Evolutionary conservation across 2,797 vertebrate genomes (phyloP).

Genomic region (Girardinus metallicus): DNA sequence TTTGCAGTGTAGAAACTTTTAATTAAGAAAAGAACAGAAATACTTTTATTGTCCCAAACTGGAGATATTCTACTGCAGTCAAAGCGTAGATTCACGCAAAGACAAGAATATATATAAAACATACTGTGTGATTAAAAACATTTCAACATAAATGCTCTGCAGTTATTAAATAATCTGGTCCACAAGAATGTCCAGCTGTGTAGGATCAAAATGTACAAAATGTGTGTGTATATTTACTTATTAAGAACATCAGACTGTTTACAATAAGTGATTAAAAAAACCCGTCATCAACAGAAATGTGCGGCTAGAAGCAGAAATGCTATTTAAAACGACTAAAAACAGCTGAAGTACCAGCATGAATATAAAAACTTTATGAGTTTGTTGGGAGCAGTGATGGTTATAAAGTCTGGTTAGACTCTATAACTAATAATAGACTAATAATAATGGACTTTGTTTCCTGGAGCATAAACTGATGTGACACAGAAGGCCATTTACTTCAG

Average conservation of each 20-base stretch:
- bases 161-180: neutral
- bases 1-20: neutral
- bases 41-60: neutral
- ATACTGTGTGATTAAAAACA: neutral
- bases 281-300: neutral
- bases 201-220: neutral
- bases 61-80: neutral
- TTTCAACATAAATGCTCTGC: neutral
- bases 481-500: neutral
- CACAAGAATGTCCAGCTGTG: neutral
- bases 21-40: neutral
- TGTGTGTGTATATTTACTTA: neutral
- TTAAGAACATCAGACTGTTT: neutral
- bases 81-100: neutral
- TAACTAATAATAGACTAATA: neutral
- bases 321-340: neutral
- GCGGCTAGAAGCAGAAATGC: neutral
- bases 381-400: neutral
- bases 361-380: neutral
- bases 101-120: neutral
- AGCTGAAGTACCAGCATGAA: neutral
- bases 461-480: neutral
- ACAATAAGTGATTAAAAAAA: neutral
- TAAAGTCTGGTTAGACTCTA: neutral
- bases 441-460: neutral